These are phyloP conservation scores for Palythoa grandis DNA, from an alignment of 92 coral and sea anemone species.

Conservation along the genomic window DNA sequence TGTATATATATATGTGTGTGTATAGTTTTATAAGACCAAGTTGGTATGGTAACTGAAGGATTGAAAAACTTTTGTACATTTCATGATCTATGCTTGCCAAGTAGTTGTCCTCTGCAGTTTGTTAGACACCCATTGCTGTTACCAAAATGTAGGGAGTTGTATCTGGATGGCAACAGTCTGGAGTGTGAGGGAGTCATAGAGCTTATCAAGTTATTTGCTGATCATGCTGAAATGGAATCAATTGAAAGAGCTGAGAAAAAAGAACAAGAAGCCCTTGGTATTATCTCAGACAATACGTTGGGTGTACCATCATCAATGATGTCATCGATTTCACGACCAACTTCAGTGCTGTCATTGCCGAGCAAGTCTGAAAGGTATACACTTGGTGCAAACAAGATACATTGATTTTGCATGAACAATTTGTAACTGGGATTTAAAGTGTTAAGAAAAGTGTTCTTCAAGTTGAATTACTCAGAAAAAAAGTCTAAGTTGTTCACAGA, in stretches of 20 bases:
- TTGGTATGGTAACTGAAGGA: too few relatives aligned
- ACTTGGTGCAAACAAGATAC: neutral
- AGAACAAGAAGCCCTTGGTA: constrained; percentile 43
- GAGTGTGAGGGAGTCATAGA: constrained; percentile 97
- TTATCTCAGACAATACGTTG: constrained; percentile 45
- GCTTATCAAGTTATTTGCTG: constrained; percentile 91
- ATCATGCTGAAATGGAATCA: constrained; percentile 98
- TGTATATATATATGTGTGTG: too few relatives aligned
- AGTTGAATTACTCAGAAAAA: too few relatives aligned
- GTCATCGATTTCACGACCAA: constrained; percentile 74
- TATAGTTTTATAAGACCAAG: too few relatives aligned
- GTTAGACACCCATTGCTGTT: neutral
- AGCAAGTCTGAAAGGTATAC: constrained; percentile 67
- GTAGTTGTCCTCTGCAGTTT: too few relatives aligned
- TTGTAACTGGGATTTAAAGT: too few relatives aligned
- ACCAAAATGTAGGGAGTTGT: constrained; percentile 73
- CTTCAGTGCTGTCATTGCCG: constrained; percentile 67
- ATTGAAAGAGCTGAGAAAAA: constrained; percentile 82
- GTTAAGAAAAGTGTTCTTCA: too few relatives aligned
- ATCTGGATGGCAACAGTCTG: constrained; percentile 91
- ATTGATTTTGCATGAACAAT: too few relatives aligned
- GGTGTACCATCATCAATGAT: constrained; percentile 75
- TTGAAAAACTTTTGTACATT: too few relatives aligned
- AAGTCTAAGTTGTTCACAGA: too few relatives aligned
- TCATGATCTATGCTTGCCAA: too few relatives aligned